phyloP scores from a whole-genome alignment of 2,113 vertebrate genomes.

The Apodemus sylvaticus region DNA sequence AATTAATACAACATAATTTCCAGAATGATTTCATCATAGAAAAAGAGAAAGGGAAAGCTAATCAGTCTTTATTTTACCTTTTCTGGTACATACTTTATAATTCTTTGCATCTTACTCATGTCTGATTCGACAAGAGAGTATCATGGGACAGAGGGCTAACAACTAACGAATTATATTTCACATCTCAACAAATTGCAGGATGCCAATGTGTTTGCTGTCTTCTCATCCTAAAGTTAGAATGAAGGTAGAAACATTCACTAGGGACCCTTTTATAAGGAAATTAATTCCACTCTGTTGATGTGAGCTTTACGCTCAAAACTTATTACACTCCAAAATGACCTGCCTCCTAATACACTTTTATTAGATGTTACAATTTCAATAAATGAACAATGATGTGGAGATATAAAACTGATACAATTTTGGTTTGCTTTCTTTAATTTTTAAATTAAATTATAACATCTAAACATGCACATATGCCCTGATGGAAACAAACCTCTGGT shows the following conservation, averaged over 20 bases:
- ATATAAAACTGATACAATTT: not conserved
- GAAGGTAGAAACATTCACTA: not conserved
- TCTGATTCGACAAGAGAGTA: not conserved
- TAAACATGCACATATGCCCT: too few species aligned
- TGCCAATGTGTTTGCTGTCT: not conserved
- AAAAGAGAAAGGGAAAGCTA: not conserved
- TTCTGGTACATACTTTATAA: not conserved
- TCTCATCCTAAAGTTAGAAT: not conserved
- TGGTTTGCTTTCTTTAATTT: not conserved
- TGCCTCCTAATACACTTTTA: not conserved
- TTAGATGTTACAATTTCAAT: not conserved
- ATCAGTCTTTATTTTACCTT: not conserved
- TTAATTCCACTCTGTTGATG: not conserved
- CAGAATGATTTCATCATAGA: slow-evolving; percentile 8
- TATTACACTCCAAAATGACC: not conserved
- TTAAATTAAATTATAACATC: not conserved
- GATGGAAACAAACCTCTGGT: not conserved
- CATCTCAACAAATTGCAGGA: not conserved
- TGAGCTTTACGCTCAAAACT: not conserved
- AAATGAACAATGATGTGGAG: not conserved
- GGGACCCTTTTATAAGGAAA: not conserved
- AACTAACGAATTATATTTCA: not conserved
- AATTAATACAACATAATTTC: not conserved
- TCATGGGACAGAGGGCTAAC: not conserved
- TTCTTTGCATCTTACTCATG: not conserved